Conservation (phyloP, 2,113 vertebrate species). For the Hippocampus mohnikei region DNA sequence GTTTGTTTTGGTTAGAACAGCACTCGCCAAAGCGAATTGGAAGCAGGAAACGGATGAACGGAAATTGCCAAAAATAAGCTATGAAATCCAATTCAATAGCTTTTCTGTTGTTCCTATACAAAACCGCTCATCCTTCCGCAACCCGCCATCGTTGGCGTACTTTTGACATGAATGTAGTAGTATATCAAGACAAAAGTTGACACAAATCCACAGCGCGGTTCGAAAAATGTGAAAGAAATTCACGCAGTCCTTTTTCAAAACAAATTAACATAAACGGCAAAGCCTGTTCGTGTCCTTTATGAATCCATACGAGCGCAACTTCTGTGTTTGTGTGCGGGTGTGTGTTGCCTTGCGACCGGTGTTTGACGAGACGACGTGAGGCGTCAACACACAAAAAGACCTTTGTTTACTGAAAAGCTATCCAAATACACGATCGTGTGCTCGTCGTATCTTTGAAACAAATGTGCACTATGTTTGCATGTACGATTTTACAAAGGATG, state of each 20-base stretch:
- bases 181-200: not conserved
- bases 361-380: conserved; percentile 71
- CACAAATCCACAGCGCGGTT: too few species aligned
- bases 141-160: not conserved
- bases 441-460: conserved; percentile 80
- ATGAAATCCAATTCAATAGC: not conserved
- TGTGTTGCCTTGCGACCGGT: conserved; percentile 41
- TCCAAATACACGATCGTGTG: conserved; percentile 81
- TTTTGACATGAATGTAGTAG: not conserved
- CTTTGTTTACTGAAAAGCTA: conserved; percentile 82
- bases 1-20: not conserved
- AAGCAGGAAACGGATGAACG: not conserved
- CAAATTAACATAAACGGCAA: too few species aligned
- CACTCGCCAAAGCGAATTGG: not conserved
- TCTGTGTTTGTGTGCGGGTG: conserved; percentile 1
- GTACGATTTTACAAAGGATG: conserved; percentile 86
- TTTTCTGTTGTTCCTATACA: not conserved
- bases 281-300: not conserved
- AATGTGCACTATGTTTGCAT: conserved; percentile 86
- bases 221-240: too few species aligned
- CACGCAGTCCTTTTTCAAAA: too few species aligned
- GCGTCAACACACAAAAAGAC: conserved; percentile 72
- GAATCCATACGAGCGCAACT: not conserved
- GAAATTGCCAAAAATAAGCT: not conserved
- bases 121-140: too few species aligned